A percentile compares a stretch with the other conserved stretches of the same genome.
Conservation (phyloP, 2,888 invertebrate species). For the Cyclophora punctaria region DNA sequence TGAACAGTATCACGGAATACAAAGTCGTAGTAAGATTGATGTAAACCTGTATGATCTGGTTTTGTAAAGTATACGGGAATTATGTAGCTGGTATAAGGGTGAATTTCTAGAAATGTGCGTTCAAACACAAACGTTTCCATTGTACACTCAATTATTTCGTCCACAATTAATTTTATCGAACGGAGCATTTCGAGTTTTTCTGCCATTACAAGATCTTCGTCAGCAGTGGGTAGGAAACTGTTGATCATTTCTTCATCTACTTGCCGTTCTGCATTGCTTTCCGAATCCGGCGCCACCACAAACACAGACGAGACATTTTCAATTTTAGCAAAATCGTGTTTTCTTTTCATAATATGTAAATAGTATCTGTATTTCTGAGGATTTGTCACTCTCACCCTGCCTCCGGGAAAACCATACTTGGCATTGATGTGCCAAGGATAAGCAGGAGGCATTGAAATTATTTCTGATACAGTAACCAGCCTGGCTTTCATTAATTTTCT, state of each 20-base stretch:
- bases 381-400: slow-evolving; percentile 28
- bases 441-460: slow-evolving; percentile 37
- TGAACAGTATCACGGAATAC: slow-evolving; percentile 35
- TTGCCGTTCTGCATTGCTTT: slow-evolving; percentile 27
- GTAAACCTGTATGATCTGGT: slow-evolving; percentile 44
- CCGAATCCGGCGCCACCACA: slow-evolving; percentile 25
- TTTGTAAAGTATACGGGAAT: slow-evolving; percentile 44
- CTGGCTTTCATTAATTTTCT: slow-evolving; percentile 24
- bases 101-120: slow-evolving; percentile 33
- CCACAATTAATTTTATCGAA: slow-evolving; percentile 5
- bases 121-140: slow-evolving; percentile 48
- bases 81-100: slow-evolving; percentile 27
- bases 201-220: slow-evolving; percentile 1
- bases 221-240: slow-evolving; percentile 12
- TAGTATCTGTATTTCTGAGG: slow-evolving; percentile 35
- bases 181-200: slow-evolving; percentile 10
- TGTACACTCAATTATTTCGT: slow-evolving; percentile 33
- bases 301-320: slow-evolving; percentile 24
- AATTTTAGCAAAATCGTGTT: slow-evolving; percentile 22
- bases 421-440: slow-evolving; percentile 50
- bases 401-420: slow-evolving; percentile 33
- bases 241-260: slow-evolving; percentile 25
- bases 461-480: slow-evolving; percentile 31
- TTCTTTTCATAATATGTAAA: slow-evolving; percentile 38
- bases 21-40: slow-evolving; percentile 48